phyloP scores from a whole-genome alignment of 2,888 invertebrate genomes.

The Drosophila algonquin region DNA sequence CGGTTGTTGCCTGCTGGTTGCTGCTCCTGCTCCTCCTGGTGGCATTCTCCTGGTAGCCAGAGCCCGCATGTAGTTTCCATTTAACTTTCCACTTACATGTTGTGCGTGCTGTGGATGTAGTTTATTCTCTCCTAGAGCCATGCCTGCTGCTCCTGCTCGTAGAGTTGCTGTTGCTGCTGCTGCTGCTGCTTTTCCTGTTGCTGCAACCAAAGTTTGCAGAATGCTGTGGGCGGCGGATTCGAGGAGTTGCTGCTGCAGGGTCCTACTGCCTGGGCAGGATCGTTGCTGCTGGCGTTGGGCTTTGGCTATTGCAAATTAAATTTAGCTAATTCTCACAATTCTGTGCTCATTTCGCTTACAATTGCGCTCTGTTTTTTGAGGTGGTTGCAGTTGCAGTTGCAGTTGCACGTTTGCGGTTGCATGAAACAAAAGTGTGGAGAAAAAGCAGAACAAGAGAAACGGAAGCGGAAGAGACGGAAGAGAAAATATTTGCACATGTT shows the following conservation, averaged over 20 bases:
- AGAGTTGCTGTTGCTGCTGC: conserved; percentile 49
- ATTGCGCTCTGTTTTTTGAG: conserved; percentile 81
- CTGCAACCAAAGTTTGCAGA: conserved; percentile 81
- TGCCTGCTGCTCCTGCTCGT: conserved; percentile 64
- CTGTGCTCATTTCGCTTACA: conserved; percentile 89
- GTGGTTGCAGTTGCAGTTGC: conserved; percentile 44
- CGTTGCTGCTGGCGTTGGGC: conserved; percentile 57
- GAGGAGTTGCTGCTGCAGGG: conserved; percentile 34
- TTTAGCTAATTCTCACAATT: conserved; percentile 85
- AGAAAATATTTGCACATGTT: conserved; percentile 59
- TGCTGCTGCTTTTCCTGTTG: conserved; percentile 73
- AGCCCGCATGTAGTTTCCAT: conserved; percentile 67
- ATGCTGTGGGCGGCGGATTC: conserved; percentile 79
- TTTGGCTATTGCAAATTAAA: conserved; percentile 80
- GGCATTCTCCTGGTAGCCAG: conserved; percentile 33
- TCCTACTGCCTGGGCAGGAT: conserved; percentile 48
- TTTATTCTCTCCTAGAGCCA: conserved; percentile 63
- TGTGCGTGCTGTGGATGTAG: conserved; percentile 38
- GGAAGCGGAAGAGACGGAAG: conserved; percentile 16
- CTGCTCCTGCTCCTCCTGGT: conserved; percentile 19
- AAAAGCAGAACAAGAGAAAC: conserved; percentile 13
- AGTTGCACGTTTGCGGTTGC: conserved; percentile 34
- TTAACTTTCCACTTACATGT: conserved; percentile 72
- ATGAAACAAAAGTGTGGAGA: conserved; percentile 24
- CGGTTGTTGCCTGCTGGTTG: conserved; percentile 23